A percentile compares a stretch with the other conserved stretches of the same genome.
Conservation (phyloP, 2,797 vertebrate genomes). For the Valencia hispanica region DNA sequence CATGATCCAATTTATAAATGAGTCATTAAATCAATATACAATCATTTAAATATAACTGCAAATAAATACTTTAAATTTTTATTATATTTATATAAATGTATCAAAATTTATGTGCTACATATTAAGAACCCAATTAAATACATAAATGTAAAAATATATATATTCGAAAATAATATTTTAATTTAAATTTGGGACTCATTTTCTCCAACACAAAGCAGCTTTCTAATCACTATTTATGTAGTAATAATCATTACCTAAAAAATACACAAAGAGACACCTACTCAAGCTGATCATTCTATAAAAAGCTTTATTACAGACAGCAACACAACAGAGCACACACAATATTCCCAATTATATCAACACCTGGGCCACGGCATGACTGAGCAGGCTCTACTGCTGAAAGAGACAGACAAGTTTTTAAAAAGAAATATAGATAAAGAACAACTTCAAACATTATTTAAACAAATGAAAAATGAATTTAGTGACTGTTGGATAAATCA, state of each 20-base stretch:
- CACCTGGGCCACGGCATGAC: conserved; percentile 5
- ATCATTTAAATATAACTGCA: too few relatives aligned
- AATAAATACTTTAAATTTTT: too few relatives aligned
- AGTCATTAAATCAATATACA: too few relatives aligned
- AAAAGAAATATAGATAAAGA: background rate
- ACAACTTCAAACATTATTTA: background rate
- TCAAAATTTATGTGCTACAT: too few relatives aligned
- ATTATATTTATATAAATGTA: too few relatives aligned
- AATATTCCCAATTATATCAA: background rate
- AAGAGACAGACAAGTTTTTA: conserved; percentile 35
- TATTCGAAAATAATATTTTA: too few relatives aligned
- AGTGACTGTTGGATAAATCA: background rate
- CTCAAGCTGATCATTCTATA: conserved; percentile 33
- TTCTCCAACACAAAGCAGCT: background rate
- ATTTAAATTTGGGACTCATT: too few relatives aligned
- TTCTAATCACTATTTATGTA: background rate
- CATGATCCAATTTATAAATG: too few relatives aligned
- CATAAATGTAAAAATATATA: too few relatives aligned
- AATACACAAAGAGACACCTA: background rate
- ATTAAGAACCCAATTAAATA: too few relatives aligned
- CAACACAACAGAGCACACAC: conserved; percentile 43
- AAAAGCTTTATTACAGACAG: conserved; percentile 70
- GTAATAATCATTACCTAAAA: background rate
- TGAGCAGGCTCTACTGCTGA: conserved; percentile 67
- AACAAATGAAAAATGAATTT: background rate